These are phyloP conservation scores for Nasua narica DNA, from an alignment of 2,797 vertebrate species.

Conservation along the genomic window DNA sequence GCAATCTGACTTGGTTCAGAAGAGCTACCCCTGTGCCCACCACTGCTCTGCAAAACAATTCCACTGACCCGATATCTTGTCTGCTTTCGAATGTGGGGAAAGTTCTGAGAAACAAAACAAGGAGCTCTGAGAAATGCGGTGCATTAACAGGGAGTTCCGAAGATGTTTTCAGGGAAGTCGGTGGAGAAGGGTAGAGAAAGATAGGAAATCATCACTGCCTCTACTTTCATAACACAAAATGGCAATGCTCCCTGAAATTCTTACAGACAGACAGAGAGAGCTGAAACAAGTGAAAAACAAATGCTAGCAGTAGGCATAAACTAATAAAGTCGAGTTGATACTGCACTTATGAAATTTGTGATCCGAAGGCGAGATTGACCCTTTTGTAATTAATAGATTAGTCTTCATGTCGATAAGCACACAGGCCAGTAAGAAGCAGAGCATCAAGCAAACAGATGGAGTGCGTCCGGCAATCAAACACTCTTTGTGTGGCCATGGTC, in stretches of 20 bases:
- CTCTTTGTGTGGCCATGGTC: not conserved
- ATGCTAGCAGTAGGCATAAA: not conserved
- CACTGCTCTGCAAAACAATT: not conserved
- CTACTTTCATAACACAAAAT: not conserved
- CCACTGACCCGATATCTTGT: not conserved
- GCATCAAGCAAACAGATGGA: not conserved
- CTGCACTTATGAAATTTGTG: not conserved
- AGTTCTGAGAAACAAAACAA: not conserved
- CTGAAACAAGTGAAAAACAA: not conserved
- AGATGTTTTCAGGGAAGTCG: not conserved
- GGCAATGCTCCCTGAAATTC: not conserved
- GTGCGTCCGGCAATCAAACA: not conserved
- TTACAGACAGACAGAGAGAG: not conserved
- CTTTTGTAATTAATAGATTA: not conserved
- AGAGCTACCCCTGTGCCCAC: not conserved
- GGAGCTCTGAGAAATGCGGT: not conserved
- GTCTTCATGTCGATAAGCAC: not conserved
- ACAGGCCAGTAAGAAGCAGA: not conserved
- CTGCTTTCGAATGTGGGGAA: not conserved
- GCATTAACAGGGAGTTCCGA: not conserved
- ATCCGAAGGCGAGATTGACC: not conserved
- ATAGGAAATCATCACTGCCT: not conserved
- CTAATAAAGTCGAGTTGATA: not conserved
- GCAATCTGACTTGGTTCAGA: not conserved
- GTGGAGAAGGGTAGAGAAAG: fast-evolving